Evolutionary conservation across 2,888 invertebrate species (phyloP).

Genomic region (Pheosia gnoma): DNA sequence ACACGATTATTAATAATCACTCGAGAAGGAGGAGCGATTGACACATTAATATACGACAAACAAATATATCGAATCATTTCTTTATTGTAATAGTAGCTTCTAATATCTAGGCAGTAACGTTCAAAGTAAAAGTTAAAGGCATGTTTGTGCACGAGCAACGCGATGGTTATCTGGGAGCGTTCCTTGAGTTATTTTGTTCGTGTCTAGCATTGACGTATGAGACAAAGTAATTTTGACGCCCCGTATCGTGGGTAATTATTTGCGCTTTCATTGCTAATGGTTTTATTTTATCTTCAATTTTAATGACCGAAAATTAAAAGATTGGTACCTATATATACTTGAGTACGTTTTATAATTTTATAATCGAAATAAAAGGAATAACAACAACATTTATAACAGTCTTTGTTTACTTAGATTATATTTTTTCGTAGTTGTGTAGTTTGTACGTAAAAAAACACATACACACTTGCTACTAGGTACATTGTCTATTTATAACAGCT

Average conservation of each 20-base stretch:
- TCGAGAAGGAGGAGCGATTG: slow-evolving; percentile 73
- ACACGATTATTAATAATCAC: slow-evolving; percentile 78
- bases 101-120: slow-evolving; percentile 28
- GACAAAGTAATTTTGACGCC: slow-evolving; percentile 77
- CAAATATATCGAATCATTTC: slow-evolving; percentile 27
- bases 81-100: slow-evolving; percentile 28
- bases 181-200: slow-evolving; percentile 58
- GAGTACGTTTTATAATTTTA: too few species aligned
- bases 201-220: slow-evolving; percentile 62
- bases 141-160: slow-evolving; percentile 47
- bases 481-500: not conserved
- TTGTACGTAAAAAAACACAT: too few species aligned
- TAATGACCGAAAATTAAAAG: slow-evolving; percentile 2
- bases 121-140: slow-evolving; percentile 8
- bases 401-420: too few species aligned
- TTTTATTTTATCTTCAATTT: slow-evolving; percentile 32
- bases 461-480: too few species aligned
- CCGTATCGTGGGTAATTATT: slow-evolving; percentile 67
- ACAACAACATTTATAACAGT: too few species aligned
- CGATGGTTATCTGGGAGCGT: slow-evolving; percentile 67
- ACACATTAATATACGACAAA: slow-evolving; percentile 72
- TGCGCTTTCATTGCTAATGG: slow-evolving; percentile 65
- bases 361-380: too few species aligned
- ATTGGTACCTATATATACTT: too few species aligned
- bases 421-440: too few species aligned